Percentiles rank a stretch among this genome's conserved stretches.
Evolutionary conservation across 2,113 vertebrate genomes (phyloP).

Genomic region (Scolopax mira): DNA sequence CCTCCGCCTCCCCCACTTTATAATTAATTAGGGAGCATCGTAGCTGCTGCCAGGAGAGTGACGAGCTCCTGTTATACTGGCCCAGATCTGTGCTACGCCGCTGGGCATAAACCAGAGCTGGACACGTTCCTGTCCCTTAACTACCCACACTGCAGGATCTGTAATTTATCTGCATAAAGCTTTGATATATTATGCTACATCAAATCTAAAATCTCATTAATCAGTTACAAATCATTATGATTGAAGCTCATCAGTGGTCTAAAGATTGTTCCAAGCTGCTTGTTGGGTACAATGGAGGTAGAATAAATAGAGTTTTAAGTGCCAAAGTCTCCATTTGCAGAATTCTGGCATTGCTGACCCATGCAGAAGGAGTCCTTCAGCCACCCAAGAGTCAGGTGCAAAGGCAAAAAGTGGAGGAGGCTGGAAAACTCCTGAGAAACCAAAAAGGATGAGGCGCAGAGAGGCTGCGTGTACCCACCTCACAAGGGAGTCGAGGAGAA

Average conservation of each 20-base stretch:
- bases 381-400: too few relatives aligned
- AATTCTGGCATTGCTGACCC: accelerated
- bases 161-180: neutral
- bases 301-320: accelerated
- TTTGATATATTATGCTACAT: neutral
- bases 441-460: neutral
- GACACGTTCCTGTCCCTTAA: neutral
- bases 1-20: too few relatives aligned
- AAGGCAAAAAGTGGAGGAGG: neutral
- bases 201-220: neutral
- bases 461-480: neutral
- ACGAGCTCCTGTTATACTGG: neutral
- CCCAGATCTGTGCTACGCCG: neutral
- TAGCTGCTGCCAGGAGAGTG: neutral
- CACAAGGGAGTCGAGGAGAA: accelerated
- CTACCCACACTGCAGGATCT: neutral
- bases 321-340: neutral
- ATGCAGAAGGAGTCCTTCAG: neutral
- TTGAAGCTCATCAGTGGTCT: neutral
- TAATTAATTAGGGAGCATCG: neutral
- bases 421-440: neutral
- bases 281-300: neutral
- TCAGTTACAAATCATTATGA: neutral
- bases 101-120: neutral
- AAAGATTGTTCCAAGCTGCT: neutral